A percentile compares a stretch with the other conserved stretches of the same genome.
These are phyloP conservation scores for Donacobius atricapilla DNA, from an alignment of 2,113 vertebrate genomes.

Conservation along the genomic window DNA sequence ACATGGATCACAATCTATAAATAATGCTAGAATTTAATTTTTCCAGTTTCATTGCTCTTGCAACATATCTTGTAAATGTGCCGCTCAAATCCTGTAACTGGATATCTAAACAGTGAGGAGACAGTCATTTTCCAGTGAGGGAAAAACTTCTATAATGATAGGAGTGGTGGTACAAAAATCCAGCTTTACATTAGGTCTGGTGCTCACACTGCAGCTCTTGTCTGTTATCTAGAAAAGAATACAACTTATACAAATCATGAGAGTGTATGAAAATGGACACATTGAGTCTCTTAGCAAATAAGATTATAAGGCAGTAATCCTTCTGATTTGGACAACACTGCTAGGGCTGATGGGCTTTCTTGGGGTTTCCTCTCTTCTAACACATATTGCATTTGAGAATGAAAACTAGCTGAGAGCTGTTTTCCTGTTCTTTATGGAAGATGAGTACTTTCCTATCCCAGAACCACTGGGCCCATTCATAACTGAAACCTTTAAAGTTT, in stretches of 20 bases:
- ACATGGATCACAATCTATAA: background rate
- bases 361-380: background rate
- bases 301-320: background rate
- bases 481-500: slow-evolving; percentile 33
- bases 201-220: background rate
- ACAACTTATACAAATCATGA: background rate
- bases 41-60: background rate
- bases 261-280: background rate
- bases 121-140: background rate
- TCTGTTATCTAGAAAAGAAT: background rate
- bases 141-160: background rate
- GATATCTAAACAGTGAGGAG: background rate
- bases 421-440: background rate
- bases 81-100: background rate
- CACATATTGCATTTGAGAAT: background rate
- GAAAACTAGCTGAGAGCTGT: background rate
- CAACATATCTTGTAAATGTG: background rate
- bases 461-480: background rate
- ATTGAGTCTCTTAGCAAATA: background rate
- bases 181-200: background rate
- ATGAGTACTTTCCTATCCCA: background rate
- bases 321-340: background rate
- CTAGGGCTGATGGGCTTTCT: background rate
- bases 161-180: background rate
- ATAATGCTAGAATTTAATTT: background rate